Base-by-base conservation (phyloP, 2,113 vertebrate genomes). In the Sarotherodon lohbergeri region DNA sequence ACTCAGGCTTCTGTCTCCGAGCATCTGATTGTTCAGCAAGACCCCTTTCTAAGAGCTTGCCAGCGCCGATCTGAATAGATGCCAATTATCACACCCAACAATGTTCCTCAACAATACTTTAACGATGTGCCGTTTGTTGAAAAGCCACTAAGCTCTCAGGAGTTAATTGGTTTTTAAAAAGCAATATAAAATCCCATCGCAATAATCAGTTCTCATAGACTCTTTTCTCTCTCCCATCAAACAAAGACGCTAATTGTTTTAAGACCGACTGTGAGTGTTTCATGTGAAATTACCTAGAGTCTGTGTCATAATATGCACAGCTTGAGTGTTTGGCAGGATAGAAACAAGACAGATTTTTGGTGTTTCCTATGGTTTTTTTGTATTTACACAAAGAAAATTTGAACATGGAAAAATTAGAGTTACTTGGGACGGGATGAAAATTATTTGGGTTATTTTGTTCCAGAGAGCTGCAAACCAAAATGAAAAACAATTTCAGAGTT, bases 111-210 rank as follows among this genome's bases (percentile, higher is more conserved):
- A 96, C 94, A 95, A 96, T 96, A 95, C 91, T 95, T 94, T 94
- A 93, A 95, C 91, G 90, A 94, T 87, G 91, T 79, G 92, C 93
- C 93, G 85, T 96, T 95, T 94, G 94, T 94, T 90, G 90, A 93
- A 94, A 95, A 96, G 93, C 93, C 95, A 94, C 93, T 63, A 90
- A 81, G 94, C 95, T 95, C 95, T 95, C 91, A 93, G 93, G 95
- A 96, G 94, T 96, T 96, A 96, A 97, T 96, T 97, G 94, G 94
- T 94, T 96, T 97, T 96, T 95, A 94, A 96, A 94, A 96, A 96
- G 94, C 94, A 94, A 94, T 96, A 95, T 93, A 95, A 96, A 95
- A 95, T 95, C 94, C 94, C 93, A 94, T 95, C 86, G 78, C 89
- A 94, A 95, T 95, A 94, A 96, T 95, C 95, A 94, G 87, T 93